Evolutionary conservation across 2,888 invertebrate species (phyloP).

Genomic region (Lepetodrilus schrolli): DNA sequence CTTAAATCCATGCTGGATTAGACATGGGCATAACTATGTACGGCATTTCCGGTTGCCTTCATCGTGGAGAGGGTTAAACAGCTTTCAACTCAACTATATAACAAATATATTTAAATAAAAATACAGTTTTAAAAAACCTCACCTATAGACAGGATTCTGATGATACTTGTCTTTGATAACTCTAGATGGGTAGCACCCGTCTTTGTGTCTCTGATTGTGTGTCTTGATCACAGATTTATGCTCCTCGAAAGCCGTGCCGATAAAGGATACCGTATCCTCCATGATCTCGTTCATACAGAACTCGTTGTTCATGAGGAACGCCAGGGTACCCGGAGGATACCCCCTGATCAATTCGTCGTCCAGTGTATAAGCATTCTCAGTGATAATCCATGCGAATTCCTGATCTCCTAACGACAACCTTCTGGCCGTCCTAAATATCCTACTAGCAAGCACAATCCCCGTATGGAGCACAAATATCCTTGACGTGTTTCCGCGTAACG

Average conservation of each 20-base stretch:
- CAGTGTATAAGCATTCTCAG: conserved; percentile 66
- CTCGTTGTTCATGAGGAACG: conserved; percentile 57
- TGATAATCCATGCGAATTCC: conserved; percentile 70
- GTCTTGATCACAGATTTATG: conserved; percentile 29
- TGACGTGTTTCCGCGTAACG: conserved; percentile 49
- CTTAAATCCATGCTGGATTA: no score
- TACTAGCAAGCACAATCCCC: conserved; percentile 52
- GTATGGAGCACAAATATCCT: conserved; percentile 67
- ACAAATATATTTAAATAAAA: not conserved
- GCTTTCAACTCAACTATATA: no score
- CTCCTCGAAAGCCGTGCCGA: conserved; percentile 40
- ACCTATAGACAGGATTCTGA: conserved; percentile 44
- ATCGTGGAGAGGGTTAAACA: no score
- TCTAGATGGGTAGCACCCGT: conserved; percentile 40
- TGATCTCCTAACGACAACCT: conserved; percentile 41
- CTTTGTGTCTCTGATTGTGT: not conserved
- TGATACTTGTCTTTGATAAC: conserved; percentile 24
- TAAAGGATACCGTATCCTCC: conserved; percentile 56
- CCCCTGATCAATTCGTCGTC: conserved; percentile 48
- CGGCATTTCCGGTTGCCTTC: no score
- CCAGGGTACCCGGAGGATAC: conserved; percentile 64
- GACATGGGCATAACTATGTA: no score
- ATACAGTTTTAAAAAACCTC: conserved; percentile 7
- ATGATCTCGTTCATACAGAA: conserved; percentile 57
- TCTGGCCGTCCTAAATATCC: conserved; percentile 55